Percentiles rank a stretch among this genome's conserved stretches.
Conservation (phyloP, 2,888 invertebrate species). For the Andricus curvator region DNA sequence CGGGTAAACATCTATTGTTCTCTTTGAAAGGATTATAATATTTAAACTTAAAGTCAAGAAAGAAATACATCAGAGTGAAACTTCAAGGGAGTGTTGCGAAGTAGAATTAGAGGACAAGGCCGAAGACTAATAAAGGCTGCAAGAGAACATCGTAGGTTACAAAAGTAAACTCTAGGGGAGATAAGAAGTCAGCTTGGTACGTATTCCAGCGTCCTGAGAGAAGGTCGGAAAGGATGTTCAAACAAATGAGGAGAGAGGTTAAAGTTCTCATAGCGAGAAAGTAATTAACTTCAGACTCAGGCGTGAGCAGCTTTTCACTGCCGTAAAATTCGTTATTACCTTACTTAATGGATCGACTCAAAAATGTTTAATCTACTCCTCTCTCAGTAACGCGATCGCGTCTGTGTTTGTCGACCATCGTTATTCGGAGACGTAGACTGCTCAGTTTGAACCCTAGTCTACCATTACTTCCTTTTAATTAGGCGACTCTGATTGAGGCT, state of each 20-base stretch:
- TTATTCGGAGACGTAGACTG: background rate
- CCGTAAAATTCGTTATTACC: slow-evolving; percentile 64
- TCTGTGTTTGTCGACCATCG: slow-evolving; percentile 3
- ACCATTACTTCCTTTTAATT: background rate
- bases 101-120: slow-evolving; percentile 19
- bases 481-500: background rate
- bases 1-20: no score
- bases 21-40: background rate
- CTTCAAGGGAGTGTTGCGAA: background rate
- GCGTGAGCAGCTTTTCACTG: slow-evolving; percentile 24
- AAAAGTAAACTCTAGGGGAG: slow-evolving; percentile 49
- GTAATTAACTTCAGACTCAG: slow-evolving; percentile 61
- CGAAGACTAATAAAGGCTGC: slow-evolving; percentile 64
- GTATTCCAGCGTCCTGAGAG: slow-evolving; percentile 37
- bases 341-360: slow-evolving; percentile 60
- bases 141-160: slow-evolving; percentile 52
- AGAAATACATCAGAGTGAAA: background rate
- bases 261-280: slow-evolving; percentile 59
- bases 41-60: background rate
- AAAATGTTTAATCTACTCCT: slow-evolving; percentile 63
- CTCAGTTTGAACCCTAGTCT: background rate
- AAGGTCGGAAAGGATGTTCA: slow-evolving; percentile 52
- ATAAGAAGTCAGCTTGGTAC: slow-evolving; percentile 32
- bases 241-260: slow-evolving; percentile 59
- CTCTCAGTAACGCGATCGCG: background rate